Evolutionary conservation across 2,113 vertebrate species (phyloP).

Genomic region (Marmota flaviventris): DNA sequence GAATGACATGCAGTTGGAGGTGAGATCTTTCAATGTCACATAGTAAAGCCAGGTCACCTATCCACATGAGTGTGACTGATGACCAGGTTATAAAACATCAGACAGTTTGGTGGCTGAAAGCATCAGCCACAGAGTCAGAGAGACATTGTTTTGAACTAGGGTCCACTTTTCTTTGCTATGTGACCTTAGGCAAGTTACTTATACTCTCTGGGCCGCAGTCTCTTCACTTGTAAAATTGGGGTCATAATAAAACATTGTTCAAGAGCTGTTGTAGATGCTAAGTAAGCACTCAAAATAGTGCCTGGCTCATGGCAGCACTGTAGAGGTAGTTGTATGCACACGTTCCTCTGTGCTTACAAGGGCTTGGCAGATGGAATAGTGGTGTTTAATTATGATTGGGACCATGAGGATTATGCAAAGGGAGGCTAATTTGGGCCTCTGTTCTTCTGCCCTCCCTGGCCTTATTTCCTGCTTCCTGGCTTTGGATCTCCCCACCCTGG

Average conservation of each 20-base stretch:
- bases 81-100: not conserved
- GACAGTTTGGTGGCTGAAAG: not conserved
- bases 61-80: not conserved
- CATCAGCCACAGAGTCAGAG: not conserved
- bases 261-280: not conserved
- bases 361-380: too few species aligned
- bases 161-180: not conserved
- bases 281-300: not conserved
- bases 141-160: not conserved
- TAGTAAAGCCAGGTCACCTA: not conserved
- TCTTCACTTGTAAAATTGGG: not conserved
- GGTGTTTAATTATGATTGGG: too few species aligned
- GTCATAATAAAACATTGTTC: not conserved
- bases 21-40: not conserved
- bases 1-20: not conserved
- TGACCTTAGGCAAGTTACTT: too few species aligned
- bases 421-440: not conserved
- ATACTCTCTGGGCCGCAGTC: not conserved
- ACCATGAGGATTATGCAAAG: not conserved
- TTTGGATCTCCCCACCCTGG: not conserved
- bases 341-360: not conserved
- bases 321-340: not conserved
- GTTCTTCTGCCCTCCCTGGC: too few species aligned
- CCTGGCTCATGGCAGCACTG: accelerated
- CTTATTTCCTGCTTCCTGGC: not conserved